These are phyloP conservation scores for Drosophila sucinea DNA, from an alignment of 1,140 invertebrate species.

Conservation along the genomic window DNA sequence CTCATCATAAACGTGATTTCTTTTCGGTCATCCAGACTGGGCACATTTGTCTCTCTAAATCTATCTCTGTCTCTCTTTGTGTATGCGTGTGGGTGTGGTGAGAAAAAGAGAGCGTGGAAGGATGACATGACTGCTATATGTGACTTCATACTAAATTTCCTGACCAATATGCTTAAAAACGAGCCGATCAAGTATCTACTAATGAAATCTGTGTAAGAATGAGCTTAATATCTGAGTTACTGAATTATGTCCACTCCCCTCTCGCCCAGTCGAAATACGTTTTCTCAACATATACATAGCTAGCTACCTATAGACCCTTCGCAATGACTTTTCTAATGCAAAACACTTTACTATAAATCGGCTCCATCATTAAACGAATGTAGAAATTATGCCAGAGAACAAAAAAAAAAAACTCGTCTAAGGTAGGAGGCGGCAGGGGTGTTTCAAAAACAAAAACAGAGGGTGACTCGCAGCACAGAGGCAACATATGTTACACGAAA, in stretches of 20 bases:
- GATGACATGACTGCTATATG: not conserved
- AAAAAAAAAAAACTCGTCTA: constrained; percentile 45
- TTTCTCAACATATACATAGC: too few relatives aligned
- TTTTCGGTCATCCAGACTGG: constrained; percentile 64
- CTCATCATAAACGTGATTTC: constrained; percentile 80
- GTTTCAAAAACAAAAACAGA: constrained; percentile 5
- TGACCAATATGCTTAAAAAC: constrained; percentile 14
- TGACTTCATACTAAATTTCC: not conserved
- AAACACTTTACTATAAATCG: constrained; percentile 31
- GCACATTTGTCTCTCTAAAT: constrained; percentile 28
- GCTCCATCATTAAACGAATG: constrained; percentile 72
- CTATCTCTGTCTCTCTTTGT: not conserved
- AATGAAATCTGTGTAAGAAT: constrained; percentile 5
- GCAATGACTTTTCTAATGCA: not conserved
- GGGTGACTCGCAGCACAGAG: constrained; percentile 20
- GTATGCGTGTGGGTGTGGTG: not conserved
- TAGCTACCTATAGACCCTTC: too few relatives aligned
- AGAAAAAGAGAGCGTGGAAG: not conserved
- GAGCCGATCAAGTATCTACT: constrained; percentile 17
- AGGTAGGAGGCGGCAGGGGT: constrained; percentile 32
- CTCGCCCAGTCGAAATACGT: too few relatives aligned
- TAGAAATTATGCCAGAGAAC: constrained; percentile 69
- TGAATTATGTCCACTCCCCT: not conserved
- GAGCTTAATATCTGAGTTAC: not conserved
- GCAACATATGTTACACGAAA: constrained; percentile 69